Evolutionary conservation across 2,113 vertebrate species (phyloP), one percentile per base, ranked within the genome.

Genomic region (Geococcyx californianus): DNA sequence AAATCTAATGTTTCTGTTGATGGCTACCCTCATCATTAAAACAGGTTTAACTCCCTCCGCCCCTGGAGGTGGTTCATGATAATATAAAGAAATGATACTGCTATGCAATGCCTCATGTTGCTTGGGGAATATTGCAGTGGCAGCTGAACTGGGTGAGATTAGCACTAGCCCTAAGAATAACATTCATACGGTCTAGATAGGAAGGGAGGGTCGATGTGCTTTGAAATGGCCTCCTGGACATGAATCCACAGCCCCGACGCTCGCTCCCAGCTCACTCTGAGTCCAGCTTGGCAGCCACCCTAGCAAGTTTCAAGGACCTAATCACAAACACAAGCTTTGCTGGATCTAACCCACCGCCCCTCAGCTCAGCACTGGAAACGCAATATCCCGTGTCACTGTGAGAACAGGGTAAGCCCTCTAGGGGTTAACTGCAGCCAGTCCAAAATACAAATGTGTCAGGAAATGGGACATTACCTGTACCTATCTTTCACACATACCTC

Each of bases 321-420:
- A 2, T 2, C 25, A 44, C 40, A 18, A 16, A 34, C 14, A 16
- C 9, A 2, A 51, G 33, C 23, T 76, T n/a, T 60, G 60, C 33
- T 14, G 3, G 51, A 5, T 26, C 38, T 11, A 10, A 38, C 24
- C 5, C 17, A 13, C n/a, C 33, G 19, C 10, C n/a, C 40, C 75
- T 9, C 49, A 45, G 19, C 67, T 40, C 12, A 3, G 55, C 15
- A 5, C 92, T 47, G 72, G 33, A 42, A 70, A n/a, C 33, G 15
- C 40, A 40, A 0, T 1, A 10, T 10, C n/a, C 15, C 4, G 1
- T 10, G 17, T 28, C 26, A 7, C 6, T 62, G 49, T 40, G 23
- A 11, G 23, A 16, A n/a, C 47, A 64, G 52, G 13, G 20, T 1
- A 16, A 40, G 33, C 13, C 73, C 56, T 42, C 52, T 29, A 13